Evolutionary conservation across 2,113 vertebrate genomes (phyloP), one percentile per base, ranked within the genome.

Genomic region (Tauraco erythrolophus): DNA sequence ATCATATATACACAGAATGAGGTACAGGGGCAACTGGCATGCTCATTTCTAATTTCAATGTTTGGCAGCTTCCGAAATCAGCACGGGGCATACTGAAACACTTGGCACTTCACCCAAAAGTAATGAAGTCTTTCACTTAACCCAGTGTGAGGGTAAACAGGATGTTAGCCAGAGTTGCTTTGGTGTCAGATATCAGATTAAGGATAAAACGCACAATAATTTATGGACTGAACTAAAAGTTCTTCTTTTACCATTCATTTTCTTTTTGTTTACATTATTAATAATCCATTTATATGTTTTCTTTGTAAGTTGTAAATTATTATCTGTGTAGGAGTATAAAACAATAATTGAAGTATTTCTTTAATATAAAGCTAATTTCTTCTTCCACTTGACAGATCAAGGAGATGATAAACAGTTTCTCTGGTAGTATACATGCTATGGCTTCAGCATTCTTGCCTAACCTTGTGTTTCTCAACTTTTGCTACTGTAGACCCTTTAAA

Each of bases 31-130:
- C 97, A 97, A 94, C 97, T 98, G 97, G 89, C 78, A 56, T 60
- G 37, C 84, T 97, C 92, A 66, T 83, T 92, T 96, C 95, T 90
- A 79, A 87, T 96, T 97, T 95, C 96, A 96, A 64, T 91, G 89
- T 98, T 97, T 97, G 97, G 97, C 97, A 95, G 89, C 97, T 97
- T 98, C 95, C 90, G 87, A 95, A 97, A 94, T 88, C 92, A 86
- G 95, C 94, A 60, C 37, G 14, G 78, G 88, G 88, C 96, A 74
- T n/a, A 54, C 78, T 92, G 81, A 97, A 96, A 94, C 82, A 75
- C 88, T 97, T 97, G 97, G 96, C 94, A 84, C 93, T 90, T 95
- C 88, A 95, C 84, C 72, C 72, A 81, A 94, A 91, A 97, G 92
- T 89, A 94, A 91, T 92, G 88, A 91, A 88, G 86, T 92, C 92